phyloP scores from a whole-genome alignment of 2,888 invertebrate species.

The Morpho helenor region DNA sequence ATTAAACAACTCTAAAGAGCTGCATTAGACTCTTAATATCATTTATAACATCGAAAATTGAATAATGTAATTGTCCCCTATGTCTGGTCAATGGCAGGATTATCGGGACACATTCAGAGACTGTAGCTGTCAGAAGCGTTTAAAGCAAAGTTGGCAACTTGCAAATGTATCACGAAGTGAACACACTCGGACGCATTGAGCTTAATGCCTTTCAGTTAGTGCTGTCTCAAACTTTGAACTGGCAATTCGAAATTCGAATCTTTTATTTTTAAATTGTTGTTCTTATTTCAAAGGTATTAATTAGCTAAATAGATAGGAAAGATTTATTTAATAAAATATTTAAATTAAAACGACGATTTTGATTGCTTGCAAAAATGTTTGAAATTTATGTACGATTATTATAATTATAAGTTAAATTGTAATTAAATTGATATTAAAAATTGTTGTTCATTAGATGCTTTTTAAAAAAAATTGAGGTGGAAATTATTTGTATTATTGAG shows the following conservation, averaged over 20 bases:
- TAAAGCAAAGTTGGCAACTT: slow-evolving; percentile 20
- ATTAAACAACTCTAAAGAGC: neutral
- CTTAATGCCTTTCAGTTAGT: slow-evolving; percentile 22
- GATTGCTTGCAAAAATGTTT: too few species aligned
- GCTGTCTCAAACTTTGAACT: slow-evolving; percentile 12
- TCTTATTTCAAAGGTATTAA: neutral
- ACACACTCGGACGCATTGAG: slow-evolving; percentile 35
- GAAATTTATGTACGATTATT: too few species aligned
- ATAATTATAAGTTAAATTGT: too few species aligned
- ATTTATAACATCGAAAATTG: neutral
- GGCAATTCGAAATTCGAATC: slow-evolving; percentile 4
- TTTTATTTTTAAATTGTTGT: slow-evolving; percentile 2
- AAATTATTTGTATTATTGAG: too few species aligned
- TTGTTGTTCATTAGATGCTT: too few species aligned
- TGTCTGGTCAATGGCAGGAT: slow-evolving; percentile 5
- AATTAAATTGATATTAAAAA: too few species aligned
- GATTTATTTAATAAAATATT: too few species aligned
- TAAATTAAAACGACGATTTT: too few species aligned
- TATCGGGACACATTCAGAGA: slow-evolving; percentile 11
- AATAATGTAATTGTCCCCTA: neutral
- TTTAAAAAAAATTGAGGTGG: too few species aligned
- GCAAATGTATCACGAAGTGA: slow-evolving; percentile 17
- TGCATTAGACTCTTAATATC: too few species aligned
- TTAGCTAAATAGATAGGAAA: too few species aligned
- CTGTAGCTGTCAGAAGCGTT: slow-evolving; percentile 23